Evolutionary conservation across 1,140 invertebrate genomes (phyloP), one percentile per base, ranked within the genome.

Genomic region (Lycorma delicatula): DNA sequence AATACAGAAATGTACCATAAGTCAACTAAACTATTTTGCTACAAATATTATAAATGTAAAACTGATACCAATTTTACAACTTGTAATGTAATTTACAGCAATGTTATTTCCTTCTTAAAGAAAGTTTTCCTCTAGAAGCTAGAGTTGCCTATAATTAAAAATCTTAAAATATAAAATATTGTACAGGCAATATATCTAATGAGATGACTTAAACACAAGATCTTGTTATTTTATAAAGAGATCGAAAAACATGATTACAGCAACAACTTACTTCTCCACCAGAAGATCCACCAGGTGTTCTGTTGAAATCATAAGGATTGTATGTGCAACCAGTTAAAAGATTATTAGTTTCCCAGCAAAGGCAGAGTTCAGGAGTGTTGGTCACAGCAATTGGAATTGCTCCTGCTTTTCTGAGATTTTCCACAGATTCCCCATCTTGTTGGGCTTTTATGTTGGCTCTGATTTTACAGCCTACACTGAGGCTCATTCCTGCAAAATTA

Each of bases 331-430:
- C 95, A 49, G 87, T 89, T 0, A 94, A 78, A 54, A 84, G 85
- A 74, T 97, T 98, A 59, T 80, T 84, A 0, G 86, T 90, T 71
- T 97, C 93, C 82, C 86, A 93, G 71, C 85, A 88, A 78, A 93
- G 77, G 62, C 89, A 92, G n/a, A 93, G 73, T 70, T 97, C 93
- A 1, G 93, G 91, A 1, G 90, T 87, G 71, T 96, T 97, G 16
- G 91, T 94, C 0, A 92, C 83, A n/a, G 83, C 79, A 11, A 96
- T 70, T 3, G 87, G 83, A 62, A 97, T 94, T 13, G 85, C 90
- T n/a, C 94, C 91, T 31, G 87, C 85, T 36, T 81, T 70, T 62
- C 80, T 79, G 16, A 89, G 77, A 13, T 79, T 73, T 23, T 70
- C 72, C 0, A 95, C 83, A 9, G 81, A 80, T 2, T 80, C 79